Evolutionary conservation across 92 coral and sea anemone species (phyloP).

Genomic region (Muricea muricata): DNA sequence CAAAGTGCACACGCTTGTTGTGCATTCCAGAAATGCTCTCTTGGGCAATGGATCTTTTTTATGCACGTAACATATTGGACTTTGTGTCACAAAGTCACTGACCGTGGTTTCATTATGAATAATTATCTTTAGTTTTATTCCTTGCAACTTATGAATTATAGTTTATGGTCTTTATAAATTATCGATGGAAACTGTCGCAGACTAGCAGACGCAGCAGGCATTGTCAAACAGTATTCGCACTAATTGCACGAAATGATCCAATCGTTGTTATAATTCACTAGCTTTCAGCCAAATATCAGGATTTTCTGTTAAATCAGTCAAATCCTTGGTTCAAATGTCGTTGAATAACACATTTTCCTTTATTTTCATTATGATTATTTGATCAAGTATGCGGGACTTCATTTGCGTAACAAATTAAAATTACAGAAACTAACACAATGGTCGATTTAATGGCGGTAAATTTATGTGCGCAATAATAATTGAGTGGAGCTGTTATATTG

Average conservation of each 20-base stretch:
- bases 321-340: background rate
- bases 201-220: background rate
- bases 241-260: background rate
- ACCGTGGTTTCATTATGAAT: background rate
- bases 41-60: no score
- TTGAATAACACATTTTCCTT: background rate
- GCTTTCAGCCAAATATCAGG: no score
- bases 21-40: background rate
- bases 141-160: background rate
- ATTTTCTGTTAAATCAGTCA: background rate
- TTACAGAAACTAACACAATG: background rate
- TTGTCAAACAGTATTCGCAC: background rate
- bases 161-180: background rate
- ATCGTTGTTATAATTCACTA: background rate
- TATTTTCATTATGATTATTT: background rate
- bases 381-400: background rate
- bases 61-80: background rate
- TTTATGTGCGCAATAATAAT: constrained; percentile 1
- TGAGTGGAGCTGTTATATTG: background rate
- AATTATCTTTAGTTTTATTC: background rate
- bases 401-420: background rate
- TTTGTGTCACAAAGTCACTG: background rate
- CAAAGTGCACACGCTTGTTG: background rate
- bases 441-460: background rate
- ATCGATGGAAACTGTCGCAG: background rate